These are phyloP conservation scores for Sinonovacula constricta DNA, from an alignment of 1,140 invertebrate genomes.

Conservation along the genomic window DNA sequence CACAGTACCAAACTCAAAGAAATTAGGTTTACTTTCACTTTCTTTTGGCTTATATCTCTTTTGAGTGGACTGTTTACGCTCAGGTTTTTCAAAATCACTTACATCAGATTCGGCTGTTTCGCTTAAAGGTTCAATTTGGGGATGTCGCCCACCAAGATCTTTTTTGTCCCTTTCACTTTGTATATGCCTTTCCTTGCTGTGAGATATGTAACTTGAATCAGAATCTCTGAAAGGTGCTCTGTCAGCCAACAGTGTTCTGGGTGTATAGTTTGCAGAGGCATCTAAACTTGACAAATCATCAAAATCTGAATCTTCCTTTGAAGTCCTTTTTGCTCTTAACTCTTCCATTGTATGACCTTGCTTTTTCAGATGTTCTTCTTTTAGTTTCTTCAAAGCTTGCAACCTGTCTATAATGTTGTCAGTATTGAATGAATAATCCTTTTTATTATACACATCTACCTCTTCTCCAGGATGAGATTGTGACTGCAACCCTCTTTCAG, in stretches of 20 bases:
- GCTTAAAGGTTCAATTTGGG: no score
- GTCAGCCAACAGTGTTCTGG: slow-evolving; percentile 5
- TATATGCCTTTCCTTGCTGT: no score
- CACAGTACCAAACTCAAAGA: slow-evolving; percentile 49
- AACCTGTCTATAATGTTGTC: slow-evolving; percentile 45
- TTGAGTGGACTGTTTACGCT: no score
- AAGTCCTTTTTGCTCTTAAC: background rate
- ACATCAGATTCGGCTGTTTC: no score
- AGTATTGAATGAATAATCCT: slow-evolving; percentile 27
- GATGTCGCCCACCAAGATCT: no score
- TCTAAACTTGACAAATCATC: slow-evolving; percentile 1
- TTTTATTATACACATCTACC: slow-evolving; percentile 11
- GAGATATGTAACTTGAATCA: no score
- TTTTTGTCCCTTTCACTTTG: no score
- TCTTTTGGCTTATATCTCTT: no score
- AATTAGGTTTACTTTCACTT: slow-evolving; percentile 21
- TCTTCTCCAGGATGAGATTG: slow-evolving; percentile 4
- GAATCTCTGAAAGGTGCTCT: no score
- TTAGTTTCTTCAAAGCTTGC: slow-evolving; percentile 35
- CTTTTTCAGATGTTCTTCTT: slow-evolving; percentile 12
- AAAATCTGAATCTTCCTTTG: slow-evolving; percentile 8
- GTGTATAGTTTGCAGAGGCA: slow-evolving; percentile 8
- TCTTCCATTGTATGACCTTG: background rate
- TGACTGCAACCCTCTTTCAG: slow-evolving; percentile 21
- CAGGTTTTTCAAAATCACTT: no score